Conservation (phyloP, 2,888 invertebrate species). For the Danaus chrysippus region DNA sequence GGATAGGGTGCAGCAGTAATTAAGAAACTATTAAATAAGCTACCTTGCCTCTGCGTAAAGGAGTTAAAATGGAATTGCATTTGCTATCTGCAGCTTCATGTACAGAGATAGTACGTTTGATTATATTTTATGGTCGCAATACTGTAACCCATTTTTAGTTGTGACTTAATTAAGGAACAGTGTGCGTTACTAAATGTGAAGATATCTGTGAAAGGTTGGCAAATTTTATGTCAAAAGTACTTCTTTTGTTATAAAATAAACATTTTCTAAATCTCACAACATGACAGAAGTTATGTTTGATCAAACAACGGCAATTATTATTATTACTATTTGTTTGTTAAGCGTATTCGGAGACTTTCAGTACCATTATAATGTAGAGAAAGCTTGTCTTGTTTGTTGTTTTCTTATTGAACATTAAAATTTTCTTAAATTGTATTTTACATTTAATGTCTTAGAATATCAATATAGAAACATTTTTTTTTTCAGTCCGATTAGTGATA, state of each 20-base stretch:
- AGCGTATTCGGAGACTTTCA: background rate
- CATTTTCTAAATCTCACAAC: background rate
- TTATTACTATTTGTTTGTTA: background rate
- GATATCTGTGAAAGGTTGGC: background rate
- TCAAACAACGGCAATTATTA: too few relatives aligned
- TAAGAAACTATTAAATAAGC: conserved; percentile 61
- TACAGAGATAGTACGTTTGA: conserved; percentile 30
- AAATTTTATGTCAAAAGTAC: background rate
- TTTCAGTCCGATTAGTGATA: background rate
- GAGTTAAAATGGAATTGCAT: conserved; percentile 38
- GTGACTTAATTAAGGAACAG: background rate
- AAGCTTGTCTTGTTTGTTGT: too few relatives aligned
- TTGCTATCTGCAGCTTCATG: conserved; percentile 35
- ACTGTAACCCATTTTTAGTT: conserved; percentile 1
- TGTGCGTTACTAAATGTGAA: background rate
- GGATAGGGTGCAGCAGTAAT: conserved; percentile 51
- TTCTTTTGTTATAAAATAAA: too few relatives aligned
- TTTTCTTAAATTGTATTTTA: background rate
- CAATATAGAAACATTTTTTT: background rate
- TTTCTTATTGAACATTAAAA: background rate
- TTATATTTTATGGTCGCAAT: conserved; percentile 18
- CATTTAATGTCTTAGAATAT: background rate
- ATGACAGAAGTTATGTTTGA: background rate
- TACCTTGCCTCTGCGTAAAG: conserved; percentile 15
- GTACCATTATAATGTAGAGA: background rate